Evolutionary conservation across 1,140 invertebrate genomes (phyloP).

Genomic region (Eumaeus atala): DNA sequence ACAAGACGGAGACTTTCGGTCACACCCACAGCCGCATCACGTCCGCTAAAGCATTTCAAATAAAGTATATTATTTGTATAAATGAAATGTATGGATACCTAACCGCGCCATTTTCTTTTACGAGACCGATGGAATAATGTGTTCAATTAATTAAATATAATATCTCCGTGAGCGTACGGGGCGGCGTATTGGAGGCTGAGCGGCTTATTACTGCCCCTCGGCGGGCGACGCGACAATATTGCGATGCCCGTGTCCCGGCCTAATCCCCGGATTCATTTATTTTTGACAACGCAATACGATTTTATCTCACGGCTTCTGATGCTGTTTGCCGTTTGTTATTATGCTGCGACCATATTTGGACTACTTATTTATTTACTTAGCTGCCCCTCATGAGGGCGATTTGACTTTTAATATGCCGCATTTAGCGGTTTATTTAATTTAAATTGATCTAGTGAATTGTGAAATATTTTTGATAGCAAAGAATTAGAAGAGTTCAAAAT

Average conservation of each 20-base stretch:
- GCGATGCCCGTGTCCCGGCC: slow-evolving; percentile 62
- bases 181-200: slow-evolving; percentile 30
- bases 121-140: not conserved
- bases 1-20: too few relatives aligned
- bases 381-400: slow-evolving; percentile 56
- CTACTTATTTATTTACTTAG: slow-evolving; percentile 70
- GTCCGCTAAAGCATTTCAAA: too few relatives aligned
- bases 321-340: slow-evolving; percentile 72
- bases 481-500: too few relatives aligned
- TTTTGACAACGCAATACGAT: slow-evolving; percentile 74
- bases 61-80: too few relatives aligned
- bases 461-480: too few relatives aligned
- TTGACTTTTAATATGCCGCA: slow-evolving; percentile 64
- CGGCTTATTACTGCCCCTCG: slow-evolving; percentile 57
- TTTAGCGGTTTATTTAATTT: slow-evolving; percentile 59
- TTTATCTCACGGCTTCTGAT: slow-evolving; percentile 73
- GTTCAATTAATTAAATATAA: slow-evolving; percentile 4
- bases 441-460: slow-evolving; percentile 12
- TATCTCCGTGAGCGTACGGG: slow-evolving; percentile 1
- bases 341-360: slow-evolving; percentile 60
- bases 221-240: slow-evolving; percentile 63
- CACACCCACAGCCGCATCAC: too few relatives aligned
- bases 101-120: too few relatives aligned
- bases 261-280: slow-evolving; percentile 73
- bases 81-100: too few relatives aligned